Evolutionary conservation across 2,888 invertebrate species (phyloP).

Genomic region (Caenorhabditis wallacei): DNA sequence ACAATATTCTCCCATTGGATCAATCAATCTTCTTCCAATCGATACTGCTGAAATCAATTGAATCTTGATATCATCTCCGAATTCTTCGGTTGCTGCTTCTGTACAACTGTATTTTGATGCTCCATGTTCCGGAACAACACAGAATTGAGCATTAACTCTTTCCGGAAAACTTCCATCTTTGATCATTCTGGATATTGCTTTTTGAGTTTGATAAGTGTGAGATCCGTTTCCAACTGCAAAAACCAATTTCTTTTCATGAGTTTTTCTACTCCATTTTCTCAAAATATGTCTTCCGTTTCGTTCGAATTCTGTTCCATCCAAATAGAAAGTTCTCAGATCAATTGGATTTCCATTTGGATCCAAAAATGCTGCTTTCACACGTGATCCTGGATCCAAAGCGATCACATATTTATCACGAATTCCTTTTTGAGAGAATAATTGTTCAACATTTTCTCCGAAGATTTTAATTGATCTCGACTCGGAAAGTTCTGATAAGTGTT

Average conservation of each 20-base stretch:
- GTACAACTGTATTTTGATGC: slow-evolving; percentile 95
- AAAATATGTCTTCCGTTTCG: slow-evolving; percentile 83
- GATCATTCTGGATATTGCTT: slow-evolving; percentile 45
- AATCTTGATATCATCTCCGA: slow-evolving; percentile 33
- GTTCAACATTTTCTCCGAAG: slow-evolving; percentile 91
- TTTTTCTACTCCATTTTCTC: slow-evolving; percentile 86
- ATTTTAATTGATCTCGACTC: slow-evolving; percentile 90
- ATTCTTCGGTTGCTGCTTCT: slow-evolving; percentile 89
- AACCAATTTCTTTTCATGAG: slow-evolving; percentile 87
- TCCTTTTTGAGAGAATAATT: slow-evolving; percentile 90
- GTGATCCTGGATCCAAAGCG: slow-evolving; percentile 92
- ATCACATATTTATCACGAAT: slow-evolving; percentile 88
- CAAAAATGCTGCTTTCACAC: slow-evolving; percentile 89
- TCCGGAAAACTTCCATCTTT: neutral
- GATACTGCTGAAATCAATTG: slow-evolving; percentile 83
- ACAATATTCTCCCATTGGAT: slow-evolving; percentile 93
- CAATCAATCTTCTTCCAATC: slow-evolving; percentile 92
- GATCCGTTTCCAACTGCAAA: slow-evolving; percentile 87
- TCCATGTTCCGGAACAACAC: slow-evolving; percentile 93
- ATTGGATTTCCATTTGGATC: slow-evolving; percentile 85
- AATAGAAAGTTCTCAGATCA: slow-evolving; percentile 89
- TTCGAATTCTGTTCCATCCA: slow-evolving; percentile 79
- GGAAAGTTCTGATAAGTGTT: neutral
- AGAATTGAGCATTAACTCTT: slow-evolving; percentile 84
- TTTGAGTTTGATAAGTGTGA: slow-evolving; percentile 55